These are phyloP conservation scores for Uloborus plumipes DNA, from an alignment of 2,888 invertebrate genomes.

Conservation along the genomic window DNA sequence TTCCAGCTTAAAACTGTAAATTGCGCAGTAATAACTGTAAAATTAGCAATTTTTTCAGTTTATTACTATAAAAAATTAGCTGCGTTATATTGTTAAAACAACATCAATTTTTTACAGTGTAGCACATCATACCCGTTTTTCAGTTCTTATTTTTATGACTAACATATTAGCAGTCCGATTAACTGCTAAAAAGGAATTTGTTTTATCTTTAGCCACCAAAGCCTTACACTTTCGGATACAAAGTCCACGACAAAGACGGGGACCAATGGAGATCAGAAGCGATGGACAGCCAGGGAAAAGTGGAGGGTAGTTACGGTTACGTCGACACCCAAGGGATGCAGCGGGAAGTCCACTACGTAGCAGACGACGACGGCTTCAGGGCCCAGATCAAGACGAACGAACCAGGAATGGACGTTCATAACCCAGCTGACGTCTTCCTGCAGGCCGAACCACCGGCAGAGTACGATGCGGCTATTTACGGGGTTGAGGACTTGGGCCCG, in stretches of 20 bases:
- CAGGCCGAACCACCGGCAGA: conserved; percentile 12
- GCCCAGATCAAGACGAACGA: conserved; percentile 48
- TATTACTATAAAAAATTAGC: too few species aligned
- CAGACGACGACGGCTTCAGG: conserved; percentile 35
- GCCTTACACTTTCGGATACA: conserved; percentile 45
- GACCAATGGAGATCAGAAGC: conserved; percentile 46
- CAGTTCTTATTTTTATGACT: neutral
- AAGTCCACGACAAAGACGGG: conserved; percentile 42
- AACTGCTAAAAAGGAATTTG: neutral
- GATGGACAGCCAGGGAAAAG: conserved; percentile 34
- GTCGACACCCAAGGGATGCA: conserved; percentile 27
- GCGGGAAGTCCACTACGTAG: conserved; percentile 42
- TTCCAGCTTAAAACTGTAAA: too few species aligned
- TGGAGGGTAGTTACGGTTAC: conserved; percentile 40
- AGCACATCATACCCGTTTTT: too few species aligned
- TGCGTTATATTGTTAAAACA: too few species aligned
- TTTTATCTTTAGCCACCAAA: conserved; percentile 9
- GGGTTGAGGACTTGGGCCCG: neutral
- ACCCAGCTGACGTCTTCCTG: conserved; percentile 34
- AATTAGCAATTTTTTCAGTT: too few species aligned
- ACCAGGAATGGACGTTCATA: conserved; percentile 42
- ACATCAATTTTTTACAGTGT: too few species aligned
- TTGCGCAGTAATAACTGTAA: too few species aligned
- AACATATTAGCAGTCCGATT: neutral
- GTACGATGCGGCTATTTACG: conserved; percentile 26